phyloP scores from a whole-genome alignment of 2,888 invertebrate species.

The Taenaris catops region DNA sequence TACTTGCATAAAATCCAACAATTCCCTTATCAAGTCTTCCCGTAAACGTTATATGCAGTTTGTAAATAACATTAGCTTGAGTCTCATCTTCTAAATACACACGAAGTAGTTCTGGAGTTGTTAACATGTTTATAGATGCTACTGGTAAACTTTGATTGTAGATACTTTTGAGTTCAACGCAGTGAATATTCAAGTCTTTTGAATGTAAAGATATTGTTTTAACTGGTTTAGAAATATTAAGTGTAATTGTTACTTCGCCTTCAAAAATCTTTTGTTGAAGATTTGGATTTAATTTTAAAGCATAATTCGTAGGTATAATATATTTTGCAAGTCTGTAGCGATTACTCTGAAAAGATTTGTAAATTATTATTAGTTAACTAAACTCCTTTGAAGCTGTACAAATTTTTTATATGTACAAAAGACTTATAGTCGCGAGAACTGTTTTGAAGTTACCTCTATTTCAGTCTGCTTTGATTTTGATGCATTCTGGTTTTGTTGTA shows the following conservation, averaged over 20 bases:
- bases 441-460: constrained; percentile 3
- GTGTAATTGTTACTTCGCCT: constrained; percentile 75
- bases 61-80: constrained; percentile 36
- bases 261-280: constrained; percentile 73
- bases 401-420: background rate
- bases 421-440: background rate
- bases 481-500: background rate
- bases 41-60: constrained; percentile 63
- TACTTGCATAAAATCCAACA: constrained; percentile 80
- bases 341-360: constrained; percentile 34
- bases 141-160: constrained; percentile 27
- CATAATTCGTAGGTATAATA: constrained; percentile 83
- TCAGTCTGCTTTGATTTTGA: background rate
- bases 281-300: constrained; percentile 83
- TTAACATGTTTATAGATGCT: constrained; percentile 24
- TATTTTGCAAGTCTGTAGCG: constrained; percentile 72
- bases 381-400: background rate
- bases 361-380: background rate
- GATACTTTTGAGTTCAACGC: constrained; percentile 30
- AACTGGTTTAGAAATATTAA: constrained; percentile 60
- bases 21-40: constrained; percentile 72
- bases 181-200: constrained; percentile 74
- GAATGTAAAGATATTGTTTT: constrained; percentile 80
- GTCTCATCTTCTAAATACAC: constrained; percentile 50
- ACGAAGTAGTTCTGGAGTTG: constrained; percentile 35